phyloP scores from a whole-genome alignment of 2,888 invertebrate genomes.

The Lepas anatifera region DNA sequence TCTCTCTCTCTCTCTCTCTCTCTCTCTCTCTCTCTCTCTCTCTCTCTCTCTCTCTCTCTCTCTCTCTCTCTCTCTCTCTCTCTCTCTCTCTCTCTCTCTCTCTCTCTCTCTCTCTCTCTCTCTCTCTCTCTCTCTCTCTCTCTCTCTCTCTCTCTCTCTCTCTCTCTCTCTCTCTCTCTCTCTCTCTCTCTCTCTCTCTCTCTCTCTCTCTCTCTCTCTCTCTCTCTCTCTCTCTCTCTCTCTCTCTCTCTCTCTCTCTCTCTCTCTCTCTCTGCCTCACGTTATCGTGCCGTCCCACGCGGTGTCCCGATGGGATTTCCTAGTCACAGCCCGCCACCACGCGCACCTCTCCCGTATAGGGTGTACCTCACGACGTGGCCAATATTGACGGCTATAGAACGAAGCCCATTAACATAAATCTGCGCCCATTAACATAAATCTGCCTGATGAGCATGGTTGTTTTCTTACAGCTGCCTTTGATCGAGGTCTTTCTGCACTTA shows the following conservation, averaged over 20 bases:
- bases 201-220: slow-evolving; percentile 12
- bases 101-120: slow-evolving; percentile 11
- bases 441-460: no score
- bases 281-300: no score
- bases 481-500: no score
- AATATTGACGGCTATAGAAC: no score
- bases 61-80: not conserved
- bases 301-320: no score
- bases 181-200: slow-evolving; percentile 1
- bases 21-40: not conserved
- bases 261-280: slow-evolving; percentile 12
- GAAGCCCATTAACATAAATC: no score
- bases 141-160: slow-evolving; percentile 12
- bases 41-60: not conserved
- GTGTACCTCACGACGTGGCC: no score
- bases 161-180: slow-evolving; percentile 11
- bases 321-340: no score
- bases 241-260: slow-evolving; percentile 13
- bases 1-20: slow-evolving; percentile 9
- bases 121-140: slow-evolving; percentile 13
- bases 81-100: not conserved
- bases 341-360: no score
- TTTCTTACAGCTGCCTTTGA: no score
- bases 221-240: slow-evolving; percentile 15
- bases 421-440: no score